phyloP scores from a whole-genome alignment of 2,797 vertebrate genomes.

The Perodicticus potto region DNA sequence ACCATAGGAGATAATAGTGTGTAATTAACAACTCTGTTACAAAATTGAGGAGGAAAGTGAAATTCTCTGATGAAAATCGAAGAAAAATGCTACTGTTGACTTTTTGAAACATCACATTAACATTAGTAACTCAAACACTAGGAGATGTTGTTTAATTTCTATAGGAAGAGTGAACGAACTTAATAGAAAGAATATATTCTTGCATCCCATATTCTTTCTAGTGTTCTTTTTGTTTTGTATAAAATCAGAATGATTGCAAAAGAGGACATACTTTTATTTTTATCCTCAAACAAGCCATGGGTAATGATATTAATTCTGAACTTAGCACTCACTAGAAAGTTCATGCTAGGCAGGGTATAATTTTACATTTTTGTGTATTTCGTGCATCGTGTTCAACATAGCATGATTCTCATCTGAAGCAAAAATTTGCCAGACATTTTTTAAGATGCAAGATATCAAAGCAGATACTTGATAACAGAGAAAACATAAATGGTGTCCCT shows the following conservation, averaged over 20 bases:
- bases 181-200: background rate
- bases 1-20: background rate
- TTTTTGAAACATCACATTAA: background rate
- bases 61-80: constrained; percentile 17
- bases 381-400: background rate
- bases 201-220: background rate
- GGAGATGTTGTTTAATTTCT: background rate
- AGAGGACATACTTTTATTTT: constrained; percentile 26
- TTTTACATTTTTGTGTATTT: constrained; percentile 26
- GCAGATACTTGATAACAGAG: background rate
- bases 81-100: background rate
- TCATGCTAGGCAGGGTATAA: background rate
- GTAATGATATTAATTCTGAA: background rate
- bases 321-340: background rate
- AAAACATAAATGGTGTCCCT: background rate
- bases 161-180: background rate
- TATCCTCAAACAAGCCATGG: background rate
- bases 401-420: background rate
- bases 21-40: background rate
- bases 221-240: constrained; percentile 25
- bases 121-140: background rate
- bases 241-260: constrained; percentile 35
- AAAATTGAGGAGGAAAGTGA: background rate
- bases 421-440: background rate
- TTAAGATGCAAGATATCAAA: background rate